A percentile compares a stretch with the other conserved stretches of the same genome.
phyloP scores from a whole-genome alignment of 1,140 invertebrate species.

The Drosophila saltans region DNA sequence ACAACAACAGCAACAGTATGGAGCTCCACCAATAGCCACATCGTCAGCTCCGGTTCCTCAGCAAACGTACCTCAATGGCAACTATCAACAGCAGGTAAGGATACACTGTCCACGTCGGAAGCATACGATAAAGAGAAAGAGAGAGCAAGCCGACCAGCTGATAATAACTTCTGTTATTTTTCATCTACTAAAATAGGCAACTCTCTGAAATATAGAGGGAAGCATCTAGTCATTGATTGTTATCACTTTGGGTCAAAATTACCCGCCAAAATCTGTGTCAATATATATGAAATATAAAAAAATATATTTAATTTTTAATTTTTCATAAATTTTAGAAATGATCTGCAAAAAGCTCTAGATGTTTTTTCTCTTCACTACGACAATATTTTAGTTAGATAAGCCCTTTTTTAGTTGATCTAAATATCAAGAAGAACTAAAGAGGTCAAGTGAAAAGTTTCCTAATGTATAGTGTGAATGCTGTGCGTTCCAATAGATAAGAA shows the following conservation, averaged over 20 bases:
- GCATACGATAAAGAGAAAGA: neutral
- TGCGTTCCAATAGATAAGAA: constrained; percentile 28
- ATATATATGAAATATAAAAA: too few species aligned
- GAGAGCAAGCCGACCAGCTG: neutral
- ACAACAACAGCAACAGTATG: constrained; percentile 64
- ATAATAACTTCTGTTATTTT: neutral
- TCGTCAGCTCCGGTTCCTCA: constrained; percentile 40
- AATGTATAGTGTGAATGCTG: constrained; percentile 18
- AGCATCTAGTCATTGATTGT: too few species aligned
- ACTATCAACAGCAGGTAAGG: constrained; percentile 80
- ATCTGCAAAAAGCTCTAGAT: too few species aligned
- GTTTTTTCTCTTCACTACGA: neutral
- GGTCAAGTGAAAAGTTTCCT: constrained; percentile 36
- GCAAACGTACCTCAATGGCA: constrained; percentile 71
- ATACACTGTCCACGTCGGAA: neutral
- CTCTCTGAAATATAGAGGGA: too few species aligned
- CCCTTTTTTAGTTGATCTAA: neutral
- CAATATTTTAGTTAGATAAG: constrained; percentile 46
- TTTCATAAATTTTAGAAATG: neutral
- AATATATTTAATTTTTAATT: neutral
- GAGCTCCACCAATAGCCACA: constrained; percentile 48
- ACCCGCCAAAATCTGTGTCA: too few species aligned
- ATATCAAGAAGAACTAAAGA: constrained; percentile 27
- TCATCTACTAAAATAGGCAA: too few species aligned
- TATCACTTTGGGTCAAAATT: too few species aligned